Base-by-base conservation (phyloP, 1,140 invertebrate species). In the Orchestia grillus region DNA sequence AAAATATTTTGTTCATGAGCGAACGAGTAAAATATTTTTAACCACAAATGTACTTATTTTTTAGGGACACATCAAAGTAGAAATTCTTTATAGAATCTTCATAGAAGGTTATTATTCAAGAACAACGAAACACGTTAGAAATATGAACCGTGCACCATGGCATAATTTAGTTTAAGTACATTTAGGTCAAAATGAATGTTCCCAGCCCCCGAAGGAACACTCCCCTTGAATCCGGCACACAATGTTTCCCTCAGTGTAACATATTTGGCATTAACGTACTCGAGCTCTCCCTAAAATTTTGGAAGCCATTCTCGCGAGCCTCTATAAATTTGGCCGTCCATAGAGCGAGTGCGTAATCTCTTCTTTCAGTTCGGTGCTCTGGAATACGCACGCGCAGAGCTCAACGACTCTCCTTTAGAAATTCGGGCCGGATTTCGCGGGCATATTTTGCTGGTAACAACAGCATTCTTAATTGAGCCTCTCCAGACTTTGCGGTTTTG, bases 381-480 rank as follows among this genome's bases (percentile, higher is more conserved):
- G 62, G 62, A 77, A 77, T 77, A 77, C 62, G 62, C 62, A 23
- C 62, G 62, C 62, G 28, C 62, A 28, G 62, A 15, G 62, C 62
- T 77, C 62, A 77, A 77, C 62, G 62, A 77, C 62, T 77, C 62
- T 77, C 62, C 62, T 77, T 77, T 77, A 77, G 62, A 77, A 77
- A 77, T 77, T 77, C 28, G 62, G 28, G 47, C 62, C 62, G 62
- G 62, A 77, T 77, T 77, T 77, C 11, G 62, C 62, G 62, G 62
- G 62, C 62, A 77, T 77, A 77, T 77, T 77, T 77, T 77, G 62
- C 62, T 77, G 62, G 62, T 77, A 19, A 77, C 62, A 77, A 77
- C 62, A 77, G 62, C 62, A 28, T 8, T 77, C 62, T 77, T 77
- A 77, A 77, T 77, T 77, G 62, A 77, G 62, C 62, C 62, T 77